Conservation (phyloP, 1,140 invertebrate genomes). For the Ganaspis sp. region DNA sequence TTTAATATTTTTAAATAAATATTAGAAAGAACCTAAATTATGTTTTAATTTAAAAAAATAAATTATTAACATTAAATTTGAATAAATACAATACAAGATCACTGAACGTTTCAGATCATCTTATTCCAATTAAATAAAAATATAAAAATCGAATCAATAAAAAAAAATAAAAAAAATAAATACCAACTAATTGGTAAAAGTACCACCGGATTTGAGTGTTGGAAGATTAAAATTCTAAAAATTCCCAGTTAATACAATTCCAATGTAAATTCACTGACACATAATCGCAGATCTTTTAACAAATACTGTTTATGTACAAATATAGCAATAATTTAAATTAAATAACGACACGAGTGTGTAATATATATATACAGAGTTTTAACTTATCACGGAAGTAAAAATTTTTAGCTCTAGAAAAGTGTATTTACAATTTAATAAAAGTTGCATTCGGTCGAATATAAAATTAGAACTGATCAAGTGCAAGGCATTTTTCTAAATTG, state of each 20-base stretch:
- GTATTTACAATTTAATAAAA: not conserved
- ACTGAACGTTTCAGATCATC: too few species aligned
- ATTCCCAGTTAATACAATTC: not conserved
- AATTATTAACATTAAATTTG: too few species aligned
- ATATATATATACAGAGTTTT: conserved; percentile 14
- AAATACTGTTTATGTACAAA: conserved; percentile 29
- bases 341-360: conserved; percentile 12
- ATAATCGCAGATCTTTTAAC: conserved; percentile 14
- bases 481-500: not conserved
- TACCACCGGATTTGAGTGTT: not conserved
- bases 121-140: too few species aligned
- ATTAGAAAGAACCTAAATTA: too few species aligned
- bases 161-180: not conserved
- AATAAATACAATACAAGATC: too few species aligned
- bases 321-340: conserved; percentile 27
- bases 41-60: too few species aligned
- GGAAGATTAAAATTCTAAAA: not conserved
- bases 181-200: not conserved
- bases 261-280: not conserved
- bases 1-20: too few species aligned
- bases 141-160: too few species aligned
- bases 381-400: conserved; percentile 17
- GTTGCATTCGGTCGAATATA: not conserved
- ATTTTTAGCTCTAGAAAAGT: not conserved
- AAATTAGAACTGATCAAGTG: not conserved